A percentile compares a stretch with the other conserved stretches of the same genome.
Evolutionary conservation across 1,140 invertebrate species (phyloP).

Genomic region (Pogonomyrmex barbatus): DNA sequence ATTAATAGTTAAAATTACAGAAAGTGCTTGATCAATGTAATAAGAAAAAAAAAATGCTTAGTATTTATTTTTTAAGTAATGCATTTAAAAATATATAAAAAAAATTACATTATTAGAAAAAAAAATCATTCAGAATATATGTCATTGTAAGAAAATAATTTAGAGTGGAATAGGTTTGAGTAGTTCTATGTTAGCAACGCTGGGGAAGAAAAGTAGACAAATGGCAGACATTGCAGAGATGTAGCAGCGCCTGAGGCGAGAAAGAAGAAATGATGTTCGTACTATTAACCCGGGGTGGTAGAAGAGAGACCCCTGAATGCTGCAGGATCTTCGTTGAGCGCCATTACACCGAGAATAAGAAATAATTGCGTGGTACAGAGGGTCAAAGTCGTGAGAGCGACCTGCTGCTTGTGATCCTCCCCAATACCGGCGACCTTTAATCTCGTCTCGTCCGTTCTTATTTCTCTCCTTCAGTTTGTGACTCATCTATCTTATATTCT

Average conservation of each 20-base stretch:
- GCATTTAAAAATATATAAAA: background rate
- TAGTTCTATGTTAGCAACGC: constrained; percentile 1
- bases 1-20: background rate
- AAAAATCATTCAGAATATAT: background rate
- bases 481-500: constrained; percentile 33
- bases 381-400: constrained; percentile 66
- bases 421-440: constrained; percentile 59
- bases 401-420: constrained; percentile 48
- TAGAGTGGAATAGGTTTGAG: constrained; percentile 9
- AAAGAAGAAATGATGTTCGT: constrained; percentile 51
- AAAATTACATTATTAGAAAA: background rate
- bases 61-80: background rate
- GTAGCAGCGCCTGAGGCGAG: constrained; percentile 18
- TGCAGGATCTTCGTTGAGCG: constrained; percentile 44
- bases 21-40: background rate
- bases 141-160: constrained; percentile 4
- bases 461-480: constrained; percentile 25
- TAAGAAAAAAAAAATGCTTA: background rate
- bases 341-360: constrained; percentile 58
- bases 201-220: constrained; percentile 8
- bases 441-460: constrained; percentile 26
- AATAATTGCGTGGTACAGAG: constrained; percentile 68
- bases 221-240: constrained; percentile 26
- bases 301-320: constrained; percentile 32
- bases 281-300: constrained; percentile 5